These are phyloP conservation scores for Drosophila mercatorum DNA, from an alignment of 2,888 invertebrate genomes.

Conservation along the genomic window DNA sequence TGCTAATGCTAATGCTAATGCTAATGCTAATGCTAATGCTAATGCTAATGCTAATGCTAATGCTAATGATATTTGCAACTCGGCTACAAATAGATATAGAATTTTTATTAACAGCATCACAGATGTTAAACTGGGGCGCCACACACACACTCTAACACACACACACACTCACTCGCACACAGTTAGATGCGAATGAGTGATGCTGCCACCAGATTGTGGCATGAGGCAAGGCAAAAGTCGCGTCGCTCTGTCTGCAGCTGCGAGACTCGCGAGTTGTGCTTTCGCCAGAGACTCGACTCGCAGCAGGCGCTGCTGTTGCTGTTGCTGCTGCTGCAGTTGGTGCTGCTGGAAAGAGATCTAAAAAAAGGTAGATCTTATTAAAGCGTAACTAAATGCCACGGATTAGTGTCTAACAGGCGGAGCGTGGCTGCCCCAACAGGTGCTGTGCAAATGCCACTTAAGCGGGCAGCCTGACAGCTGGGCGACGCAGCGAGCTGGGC, in stretches of 20 bases:
- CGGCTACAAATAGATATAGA: conserved; percentile 13
- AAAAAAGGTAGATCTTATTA: conserved; percentile 60
- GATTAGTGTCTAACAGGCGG: conserved; percentile 73
- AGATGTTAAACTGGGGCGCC: conserved; percentile 38
- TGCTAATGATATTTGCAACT: neutral
- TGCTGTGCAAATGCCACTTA: conserved; percentile 67
- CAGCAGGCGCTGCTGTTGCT: conserved; percentile 16
- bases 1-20: too few species aligned
- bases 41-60: too few species aligned
- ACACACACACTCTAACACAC: conserved; percentile 20
- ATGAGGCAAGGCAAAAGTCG: conserved; percentile 40
- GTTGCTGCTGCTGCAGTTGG: neutral
- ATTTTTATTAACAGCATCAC: conserved; percentile 51
- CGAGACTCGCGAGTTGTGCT: conserved; percentile 32
- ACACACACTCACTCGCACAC: neutral
- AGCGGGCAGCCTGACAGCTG: conserved; percentile 61
- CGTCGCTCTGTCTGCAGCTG: conserved; percentile 66
- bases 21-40: too few species aligned
- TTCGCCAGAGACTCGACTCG: conserved; percentile 41
- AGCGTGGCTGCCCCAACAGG: conserved; percentile 49
- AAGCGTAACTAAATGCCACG: conserved; percentile 77
- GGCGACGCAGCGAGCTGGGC: conserved; percentile 21
- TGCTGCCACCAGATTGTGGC: conserved; percentile 29
- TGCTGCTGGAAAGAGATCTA: conserved; percentile 14
- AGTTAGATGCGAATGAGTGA: conserved; percentile 16